These are phyloP conservation scores for Neostethus bicornis DNA, from an alignment of 2,797 vertebrate genomes.

Conservation along the genomic window DNA sequence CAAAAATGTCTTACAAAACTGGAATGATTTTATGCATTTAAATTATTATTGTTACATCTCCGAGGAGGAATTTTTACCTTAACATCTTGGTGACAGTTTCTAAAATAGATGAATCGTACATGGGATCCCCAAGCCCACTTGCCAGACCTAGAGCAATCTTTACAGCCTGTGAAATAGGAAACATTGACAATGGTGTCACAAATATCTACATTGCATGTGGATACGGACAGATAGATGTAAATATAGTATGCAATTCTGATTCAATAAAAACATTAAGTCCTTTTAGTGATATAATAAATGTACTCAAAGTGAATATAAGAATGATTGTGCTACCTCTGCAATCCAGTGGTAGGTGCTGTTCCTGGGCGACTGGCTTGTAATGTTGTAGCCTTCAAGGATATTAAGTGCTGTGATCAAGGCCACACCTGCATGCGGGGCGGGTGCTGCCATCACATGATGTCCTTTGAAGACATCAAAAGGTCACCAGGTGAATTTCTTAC, in stretches of 20 bases:
- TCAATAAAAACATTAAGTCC: background rate
- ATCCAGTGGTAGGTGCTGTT: conserved; percentile 89
- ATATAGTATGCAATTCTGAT: no score
- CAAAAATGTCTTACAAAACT: conserved; percentile 3
- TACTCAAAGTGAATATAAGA: no score
- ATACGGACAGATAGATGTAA: no score
- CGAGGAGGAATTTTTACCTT: conserved; percentile 79
- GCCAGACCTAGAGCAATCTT: conserved; percentile 91
- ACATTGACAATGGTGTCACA: background rate
- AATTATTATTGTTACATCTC: background rate
- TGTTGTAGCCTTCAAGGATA: conserved; percentile 95
- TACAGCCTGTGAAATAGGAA: conserved; percentile 80
- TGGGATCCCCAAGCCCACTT: conserved; percentile 90
- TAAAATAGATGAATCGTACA: conserved; percentile 82
- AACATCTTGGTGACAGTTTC: conserved; percentile 86
- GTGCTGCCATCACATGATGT: conserved; percentile 88
- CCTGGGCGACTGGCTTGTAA: conserved; percentile 83
- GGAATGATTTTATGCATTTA: background rate
- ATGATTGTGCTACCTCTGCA: conserved; percentile 87
- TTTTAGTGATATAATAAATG: background rate
- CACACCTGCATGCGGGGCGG: conserved; percentile 92
- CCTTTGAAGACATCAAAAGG: conserved; percentile 74
- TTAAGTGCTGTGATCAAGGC: conserved; percentile 93
- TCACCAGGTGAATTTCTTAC: background rate
- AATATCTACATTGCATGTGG: background rate